Percentiles rank a stretch among this genome's conserved stretches.
These are phyloP conservation scores for Antrozous pallidus DNA, from an alignment of 2,797 vertebrate genomes.

Conservation along the genomic window DNA sequence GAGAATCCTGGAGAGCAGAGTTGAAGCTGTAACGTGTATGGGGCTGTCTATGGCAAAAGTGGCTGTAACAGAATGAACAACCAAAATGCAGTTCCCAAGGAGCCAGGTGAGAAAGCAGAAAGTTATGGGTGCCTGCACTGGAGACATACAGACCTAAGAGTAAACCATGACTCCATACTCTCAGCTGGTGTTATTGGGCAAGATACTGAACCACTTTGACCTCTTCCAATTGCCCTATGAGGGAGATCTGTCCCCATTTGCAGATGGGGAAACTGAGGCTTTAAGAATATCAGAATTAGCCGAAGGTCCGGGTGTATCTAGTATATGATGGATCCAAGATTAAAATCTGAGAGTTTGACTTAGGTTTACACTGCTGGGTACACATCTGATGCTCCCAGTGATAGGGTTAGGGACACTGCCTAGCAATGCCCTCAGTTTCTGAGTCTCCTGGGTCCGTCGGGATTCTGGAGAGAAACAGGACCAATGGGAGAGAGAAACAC, in stretches of 20 bases:
- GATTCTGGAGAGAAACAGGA: background rate
- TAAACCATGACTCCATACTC: background rate
- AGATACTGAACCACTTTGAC: background rate
- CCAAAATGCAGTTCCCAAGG: background rate
- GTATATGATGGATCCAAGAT: background rate
- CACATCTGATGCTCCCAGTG: fast-evolving
- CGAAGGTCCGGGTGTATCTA: background rate
- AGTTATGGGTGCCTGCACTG: fast-evolving
- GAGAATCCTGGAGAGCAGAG: background rate
- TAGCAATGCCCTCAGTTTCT: background rate
- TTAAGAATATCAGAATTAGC: background rate
- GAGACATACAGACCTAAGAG: background rate
- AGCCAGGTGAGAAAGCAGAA: background rate
- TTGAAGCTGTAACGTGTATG: background rate
- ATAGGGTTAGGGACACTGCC: background rate
- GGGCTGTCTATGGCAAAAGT: background rate
- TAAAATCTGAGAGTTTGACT: background rate
- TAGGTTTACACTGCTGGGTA: background rate
- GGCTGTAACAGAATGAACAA: background rate
- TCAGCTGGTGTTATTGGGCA: background rate
- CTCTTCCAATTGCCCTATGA: background rate
- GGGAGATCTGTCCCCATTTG: background rate
- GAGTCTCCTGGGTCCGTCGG: background rate
- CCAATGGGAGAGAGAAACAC: background rate
- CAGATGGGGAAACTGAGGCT: background rate